These are phyloP conservation scores for Calcarius ornatus DNA, from an alignment of 2,113 vertebrate species.

Conservation along the genomic window DNA sequence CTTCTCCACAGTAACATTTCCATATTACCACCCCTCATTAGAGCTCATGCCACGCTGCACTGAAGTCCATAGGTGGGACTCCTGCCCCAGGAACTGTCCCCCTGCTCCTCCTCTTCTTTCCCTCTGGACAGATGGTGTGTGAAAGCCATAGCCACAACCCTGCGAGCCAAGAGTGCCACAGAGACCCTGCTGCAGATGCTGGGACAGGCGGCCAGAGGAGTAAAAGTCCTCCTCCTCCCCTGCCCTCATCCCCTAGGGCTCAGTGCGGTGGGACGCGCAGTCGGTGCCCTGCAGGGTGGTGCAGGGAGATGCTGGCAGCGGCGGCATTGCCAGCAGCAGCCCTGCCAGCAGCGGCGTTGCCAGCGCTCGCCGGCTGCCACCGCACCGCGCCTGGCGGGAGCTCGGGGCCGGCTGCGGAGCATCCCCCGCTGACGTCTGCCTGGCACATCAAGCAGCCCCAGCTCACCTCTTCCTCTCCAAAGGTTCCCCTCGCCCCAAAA, in stretches of 20 bases:
- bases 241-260: fast-evolving
- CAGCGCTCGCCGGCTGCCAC: fast-evolving
- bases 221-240: background rate
- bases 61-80: background rate
- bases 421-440: background rate
- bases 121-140: fast-evolving
- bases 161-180: fast-evolving
- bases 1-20: background rate
- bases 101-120: background rate
- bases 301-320: background rate
- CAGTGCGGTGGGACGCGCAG: fast-evolving
- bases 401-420: background rate
- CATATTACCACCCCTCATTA: background rate
- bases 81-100: background rate
- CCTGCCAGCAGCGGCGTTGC: background rate
- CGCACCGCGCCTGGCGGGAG: background rate
- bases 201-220: fast-evolving
- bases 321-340: background rate
- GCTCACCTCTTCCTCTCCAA: background rate
- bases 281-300: fast-evolving
- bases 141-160: background rate
- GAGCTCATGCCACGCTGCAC: fast-evolving
- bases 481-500: background rate
- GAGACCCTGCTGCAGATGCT: background rate
- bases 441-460: background rate